Evolutionary conservation across 2,113 vertebrate species (phyloP).

Genomic region (Equus quagga): DNA sequence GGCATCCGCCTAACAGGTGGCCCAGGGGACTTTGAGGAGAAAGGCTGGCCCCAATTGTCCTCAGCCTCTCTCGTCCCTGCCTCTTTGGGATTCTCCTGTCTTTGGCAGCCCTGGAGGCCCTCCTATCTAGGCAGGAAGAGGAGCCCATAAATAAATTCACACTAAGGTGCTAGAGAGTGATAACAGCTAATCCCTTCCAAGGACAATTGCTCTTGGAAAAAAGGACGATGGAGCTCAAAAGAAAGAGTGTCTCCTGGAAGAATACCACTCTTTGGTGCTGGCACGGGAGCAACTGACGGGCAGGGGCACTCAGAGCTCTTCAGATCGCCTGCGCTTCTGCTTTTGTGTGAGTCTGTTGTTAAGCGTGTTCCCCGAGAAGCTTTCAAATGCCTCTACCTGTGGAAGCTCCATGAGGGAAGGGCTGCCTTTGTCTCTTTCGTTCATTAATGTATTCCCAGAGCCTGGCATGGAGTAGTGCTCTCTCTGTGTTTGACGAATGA

Average conservation of each 20-base stretch:
- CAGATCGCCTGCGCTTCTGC: background rate
- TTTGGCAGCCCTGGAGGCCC: conserved; percentile 33
- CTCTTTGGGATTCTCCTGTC: conserved; percentile 49
- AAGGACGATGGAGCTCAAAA: conserved; percentile 54
- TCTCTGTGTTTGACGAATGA: background rate
- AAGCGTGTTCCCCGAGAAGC: background rate
- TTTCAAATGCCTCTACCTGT: background rate
- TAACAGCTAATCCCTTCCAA: conserved; percentile 74
- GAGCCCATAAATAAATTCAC: conserved; percentile 70
- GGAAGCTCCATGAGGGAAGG: conserved; percentile 61
- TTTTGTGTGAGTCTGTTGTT: background rate
- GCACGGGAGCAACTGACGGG: background rate
- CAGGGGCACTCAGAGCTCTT: background rate
- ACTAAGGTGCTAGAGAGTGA: conserved; percentile 68
- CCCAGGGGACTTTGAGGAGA: background rate
- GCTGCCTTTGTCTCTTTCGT: background rate
- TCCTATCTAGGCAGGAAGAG: conserved; percentile 64
- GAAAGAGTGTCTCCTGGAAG: conserved; percentile 42
- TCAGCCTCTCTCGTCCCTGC: background rate
- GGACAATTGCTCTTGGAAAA: conserved; percentile 62
- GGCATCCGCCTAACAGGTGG: background rate
- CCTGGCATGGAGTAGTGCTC: background rate
- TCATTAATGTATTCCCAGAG: background rate
- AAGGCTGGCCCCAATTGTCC: background rate
- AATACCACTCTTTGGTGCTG: background rate